Evolutionary conservation across 2,113 vertebrate genomes (phyloP).

Genomic region (Campylomormyrus tamandua): DNA sequence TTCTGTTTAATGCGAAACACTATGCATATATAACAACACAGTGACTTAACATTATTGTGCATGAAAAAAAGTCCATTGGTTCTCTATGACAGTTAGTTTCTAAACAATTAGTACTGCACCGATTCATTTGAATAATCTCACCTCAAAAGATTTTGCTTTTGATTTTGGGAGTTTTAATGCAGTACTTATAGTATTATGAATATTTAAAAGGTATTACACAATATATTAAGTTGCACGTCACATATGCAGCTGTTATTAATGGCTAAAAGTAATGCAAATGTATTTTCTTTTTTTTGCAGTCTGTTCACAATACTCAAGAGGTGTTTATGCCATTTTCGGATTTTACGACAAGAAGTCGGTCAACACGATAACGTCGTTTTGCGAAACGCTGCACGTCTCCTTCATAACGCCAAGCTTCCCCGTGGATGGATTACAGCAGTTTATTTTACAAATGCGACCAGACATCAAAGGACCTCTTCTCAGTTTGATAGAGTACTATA

Average conservation of each 20-base stretch:
- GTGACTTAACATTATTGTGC: neutral
- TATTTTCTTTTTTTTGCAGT: conserved; percentile 54
- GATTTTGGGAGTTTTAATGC: neutral
- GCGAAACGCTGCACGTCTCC: conserved; percentile 91
- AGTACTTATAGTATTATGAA: neutral
- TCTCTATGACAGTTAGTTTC: neutral
- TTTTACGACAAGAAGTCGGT: conserved; percentile 99
- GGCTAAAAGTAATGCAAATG: neutral
- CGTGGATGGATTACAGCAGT: conserved; percentile 89
- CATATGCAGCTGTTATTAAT: neutral
- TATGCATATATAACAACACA: neutral
- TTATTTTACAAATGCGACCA: conserved; percentile 95
- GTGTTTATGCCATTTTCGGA: conserved; percentile 96
- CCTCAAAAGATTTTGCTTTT: neutral
- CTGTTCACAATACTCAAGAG: conserved; percentile 96
- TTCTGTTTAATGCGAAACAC: neutral
- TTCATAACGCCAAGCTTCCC: conserved; percentile 98
- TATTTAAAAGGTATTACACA: neutral
- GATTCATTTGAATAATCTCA: neutral
- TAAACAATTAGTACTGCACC: neutral
- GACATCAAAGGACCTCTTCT: conserved; percentile 94
- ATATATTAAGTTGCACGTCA: neutral
- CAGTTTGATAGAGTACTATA: conserved; percentile 93
- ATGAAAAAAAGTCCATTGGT: neutral
- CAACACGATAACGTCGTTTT: conserved; percentile 97